These are phyloP conservation scores for Bactericera cockerelli DNA, from an alignment of 1,140 invertebrate species.

Conservation along the genomic window DNA sequence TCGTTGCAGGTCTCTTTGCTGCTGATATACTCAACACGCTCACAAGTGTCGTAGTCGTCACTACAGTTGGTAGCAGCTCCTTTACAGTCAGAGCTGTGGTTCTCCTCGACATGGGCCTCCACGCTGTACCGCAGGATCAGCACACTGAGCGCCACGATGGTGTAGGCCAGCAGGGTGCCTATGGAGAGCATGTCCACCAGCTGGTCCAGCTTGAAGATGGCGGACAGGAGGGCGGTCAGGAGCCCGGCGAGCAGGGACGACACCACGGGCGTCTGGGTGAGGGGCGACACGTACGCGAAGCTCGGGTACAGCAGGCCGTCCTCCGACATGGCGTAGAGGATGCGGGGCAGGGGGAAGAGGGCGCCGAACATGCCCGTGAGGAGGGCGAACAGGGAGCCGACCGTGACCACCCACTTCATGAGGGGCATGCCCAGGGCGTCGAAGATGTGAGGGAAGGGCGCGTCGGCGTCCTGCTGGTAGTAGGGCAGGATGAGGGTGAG, in stretches of 20 bases:
- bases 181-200: conserved; percentile 92
- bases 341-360: conserved; percentile 64
- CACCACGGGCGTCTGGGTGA: conserved; percentile 21
- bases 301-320: conserved; percentile 72
- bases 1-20: no score
- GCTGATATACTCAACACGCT: no score
- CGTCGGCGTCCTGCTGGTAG: conserved; percentile 24
- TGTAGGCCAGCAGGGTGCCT: conserved; percentile 82
- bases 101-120: no score
- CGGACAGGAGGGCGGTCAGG: conserved; percentile 39
- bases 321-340: conserved; percentile 74
- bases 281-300: conserved; percentile 45
- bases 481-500: conserved; percentile 70
- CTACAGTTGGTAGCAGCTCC: no score
- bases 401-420: conserved; percentile 72
- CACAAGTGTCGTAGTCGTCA: no score
- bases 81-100: no score
- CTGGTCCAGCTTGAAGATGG: conserved; percentile 71
- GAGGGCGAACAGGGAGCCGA: conserved; percentile 36
- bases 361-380: conserved; percentile 47
- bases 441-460: conserved; percentile 71
- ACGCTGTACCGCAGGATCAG: conserved; percentile 53
- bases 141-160: conserved; percentile 77
- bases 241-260: conserved; percentile 21
- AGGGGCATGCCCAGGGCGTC: conserved; percentile 51